These are phyloP conservation scores for Cyphomyrus plagiostoma DNA, from an alignment of 2,113 vertebrate species.

Conservation along the genomic window DNA sequence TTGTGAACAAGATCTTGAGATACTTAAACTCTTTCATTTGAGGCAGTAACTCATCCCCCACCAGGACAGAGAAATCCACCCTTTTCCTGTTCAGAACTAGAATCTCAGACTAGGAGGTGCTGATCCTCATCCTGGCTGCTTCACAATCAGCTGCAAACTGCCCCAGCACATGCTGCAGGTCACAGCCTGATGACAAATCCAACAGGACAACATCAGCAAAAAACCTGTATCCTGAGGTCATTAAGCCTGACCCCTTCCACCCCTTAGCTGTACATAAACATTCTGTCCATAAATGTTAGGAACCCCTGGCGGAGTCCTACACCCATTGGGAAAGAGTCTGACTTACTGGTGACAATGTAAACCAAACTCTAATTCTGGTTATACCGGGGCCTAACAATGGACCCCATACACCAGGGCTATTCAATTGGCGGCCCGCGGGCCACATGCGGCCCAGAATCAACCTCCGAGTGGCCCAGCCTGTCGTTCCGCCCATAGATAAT, in stretches of 20 bases:
- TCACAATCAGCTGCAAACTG: neutral
- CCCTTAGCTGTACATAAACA: neutral
- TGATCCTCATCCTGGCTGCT: neutral
- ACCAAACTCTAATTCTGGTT: too few relatives aligned
- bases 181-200: neutral
- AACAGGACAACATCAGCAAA: neutral
- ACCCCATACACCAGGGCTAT: neutral
- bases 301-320: neutral
- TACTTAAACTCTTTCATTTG: neutral
- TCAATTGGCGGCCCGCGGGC: too few relatives aligned
- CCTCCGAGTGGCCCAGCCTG: too few relatives aligned
- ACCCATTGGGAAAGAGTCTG: neutral
- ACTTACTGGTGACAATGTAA: too few relatives aligned
- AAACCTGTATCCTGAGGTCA: neutral
- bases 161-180: neutral
- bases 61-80: neutral
- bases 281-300: too few relatives aligned
- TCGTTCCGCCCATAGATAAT: too few relatives aligned
- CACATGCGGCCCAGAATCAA: too few relatives aligned
- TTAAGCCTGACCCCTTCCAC: neutral
- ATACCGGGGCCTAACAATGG: neutral
- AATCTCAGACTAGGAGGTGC: neutral
- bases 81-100: neutral
- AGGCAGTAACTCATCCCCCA: neutral
- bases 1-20: neutral